phyloP scores from a whole-genome alignment of 2,888 invertebrate species.

The Litoditis marina region DNA sequence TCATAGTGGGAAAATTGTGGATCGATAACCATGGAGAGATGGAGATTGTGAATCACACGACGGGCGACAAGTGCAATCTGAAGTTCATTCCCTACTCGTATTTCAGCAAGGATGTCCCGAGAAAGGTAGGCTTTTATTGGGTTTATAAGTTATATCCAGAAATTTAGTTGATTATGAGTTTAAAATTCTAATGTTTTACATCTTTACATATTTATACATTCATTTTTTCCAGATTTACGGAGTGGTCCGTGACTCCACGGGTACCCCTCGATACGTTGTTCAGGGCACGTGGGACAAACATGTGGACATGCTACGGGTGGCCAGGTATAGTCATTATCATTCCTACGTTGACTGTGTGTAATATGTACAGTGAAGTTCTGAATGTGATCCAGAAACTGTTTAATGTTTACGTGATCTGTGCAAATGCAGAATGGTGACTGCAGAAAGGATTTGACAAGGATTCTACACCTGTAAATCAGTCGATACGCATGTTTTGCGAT shows the following conservation, averaged over 20 bases:
- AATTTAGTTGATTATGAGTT: background rate
- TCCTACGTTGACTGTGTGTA: background rate
- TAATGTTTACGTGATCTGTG: too few relatives aligned
- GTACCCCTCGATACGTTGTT: conserved; percentile 70
- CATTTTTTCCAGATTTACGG: conserved; percentile 71
- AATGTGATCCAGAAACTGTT: too few relatives aligned
- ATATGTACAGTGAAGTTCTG: too few relatives aligned
- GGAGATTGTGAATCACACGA: conserved; percentile 85
- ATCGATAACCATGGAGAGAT: conserved; percentile 99
- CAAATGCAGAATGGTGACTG: too few relatives aligned
- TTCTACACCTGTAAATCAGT: too few relatives aligned
- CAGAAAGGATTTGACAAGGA: too few relatives aligned
- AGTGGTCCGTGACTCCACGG: conserved; percentile 68
- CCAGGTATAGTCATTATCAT: conserved; percentile 1
- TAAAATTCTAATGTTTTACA: background rate
- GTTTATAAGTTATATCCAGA: background rate
- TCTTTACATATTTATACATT: background rate
- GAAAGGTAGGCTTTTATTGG: conserved; percentile 73
- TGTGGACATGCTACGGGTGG: conserved; percentile 70
- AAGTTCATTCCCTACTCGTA: conserved; percentile 98
- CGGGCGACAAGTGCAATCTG: conserved; percentile 88
- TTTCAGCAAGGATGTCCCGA: conserved; percentile 90
- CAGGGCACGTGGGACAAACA: conserved; percentile 90
- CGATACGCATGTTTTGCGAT: too few relatives aligned
- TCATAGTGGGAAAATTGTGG: conserved; percentile 98